These are phyloP conservation scores for Hirtodrosophila duncani DNA, from an alignment of 2,888 invertebrate species.

Conservation along the genomic window DNA sequence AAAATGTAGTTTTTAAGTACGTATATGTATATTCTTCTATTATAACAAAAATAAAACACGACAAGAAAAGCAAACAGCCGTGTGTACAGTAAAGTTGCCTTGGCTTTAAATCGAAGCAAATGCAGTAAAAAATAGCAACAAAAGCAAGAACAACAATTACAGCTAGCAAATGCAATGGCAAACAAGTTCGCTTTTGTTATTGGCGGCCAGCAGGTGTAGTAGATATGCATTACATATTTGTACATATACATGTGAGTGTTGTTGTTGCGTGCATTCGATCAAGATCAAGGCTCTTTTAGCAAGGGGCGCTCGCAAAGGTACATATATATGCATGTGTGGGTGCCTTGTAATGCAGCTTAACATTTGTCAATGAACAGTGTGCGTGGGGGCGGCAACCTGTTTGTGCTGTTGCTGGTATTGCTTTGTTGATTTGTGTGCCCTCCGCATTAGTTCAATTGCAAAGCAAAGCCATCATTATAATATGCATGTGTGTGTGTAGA, in stretches of 20 bases:
- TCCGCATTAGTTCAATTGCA: constrained; percentile 36
- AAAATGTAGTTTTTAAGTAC: no score
- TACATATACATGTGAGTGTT: constrained; percentile 11
- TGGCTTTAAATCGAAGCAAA: constrained; percentile 69
- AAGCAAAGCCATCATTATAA: constrained; percentile 8
- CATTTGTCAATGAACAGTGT: constrained; percentile 43
- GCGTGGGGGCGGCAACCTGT: constrained; percentile 47
- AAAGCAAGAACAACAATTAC: constrained; percentile 22
- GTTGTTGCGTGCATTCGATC: constrained; percentile 54
- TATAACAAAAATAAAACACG: constrained; percentile 11
- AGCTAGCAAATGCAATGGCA: constrained; percentile 30
- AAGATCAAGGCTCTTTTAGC: constrained; percentile 76
- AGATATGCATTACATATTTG: constrained; percentile 8
- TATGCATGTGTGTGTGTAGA: constrained; percentile 1
- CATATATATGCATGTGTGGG: constrained; percentile 22
- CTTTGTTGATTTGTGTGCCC: constrained; percentile 28
- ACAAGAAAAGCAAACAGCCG: no score
- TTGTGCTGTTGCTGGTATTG: constrained; percentile 22
- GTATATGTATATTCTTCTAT: no score
- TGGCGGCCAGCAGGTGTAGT: constrained; percentile 13
- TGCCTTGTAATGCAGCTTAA: constrained; percentile 20
- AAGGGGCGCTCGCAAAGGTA: no score
- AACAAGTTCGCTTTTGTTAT: constrained; percentile 19
- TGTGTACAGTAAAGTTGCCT: constrained; percentile 45
- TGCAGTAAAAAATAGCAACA: constrained; percentile 59